Evolutionary conservation across 2,113 vertebrate species (phyloP), one percentile per base, ranked within the genome.

Genomic region (Paramormyrops kingsleyae): DNA sequence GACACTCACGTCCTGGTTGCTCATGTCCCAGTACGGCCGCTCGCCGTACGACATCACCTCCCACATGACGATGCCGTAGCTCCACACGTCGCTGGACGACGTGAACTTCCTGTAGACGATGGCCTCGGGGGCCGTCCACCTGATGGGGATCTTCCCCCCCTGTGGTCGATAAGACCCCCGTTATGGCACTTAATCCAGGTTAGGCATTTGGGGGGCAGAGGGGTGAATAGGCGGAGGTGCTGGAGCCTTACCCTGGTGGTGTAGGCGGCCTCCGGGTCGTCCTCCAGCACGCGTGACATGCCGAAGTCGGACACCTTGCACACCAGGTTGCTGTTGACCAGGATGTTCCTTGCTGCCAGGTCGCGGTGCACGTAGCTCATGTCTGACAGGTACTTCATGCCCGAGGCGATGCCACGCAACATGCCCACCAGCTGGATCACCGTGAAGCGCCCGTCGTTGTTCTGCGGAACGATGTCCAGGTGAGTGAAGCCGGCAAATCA

Each of bases 41-140:
- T 99, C 98, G 90, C 98, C 98, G 0, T 98, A 99, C 47, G 98
- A 99, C 98, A 99, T 99, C 95, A 99, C 98, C 93, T 99, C 98
- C 98, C 98, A 99, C 98, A 99, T 99, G 92, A 99, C 98, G 4
- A 99, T 97, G 91, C 98, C 98, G 0, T 99, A 99, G 95, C 98
- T 99, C 98, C 98, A 99, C 74, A 99, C 98, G 42, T 99, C 98
- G 88, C 97, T 98, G 39, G 98, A 97, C 0, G 98, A 99, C 77
- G 98, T 99, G 95, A 99, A 99, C 94, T 99, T 99, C 93, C 98
- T 97, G 95, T 99, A 99, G 35, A 98, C 97, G 87, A 99, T 99
- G 90, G 98, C 98, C 95, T 99, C 98, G 1, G 98, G 98, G 0
- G 98, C 98, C 0, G 98, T 99, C 98, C 98, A 99, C 93, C 98